These are phyloP conservation scores for Chloropsis cyanopogon DNA, from an alignment of 2,113 vertebrate genomes.

Conservation along the genomic window DNA sequence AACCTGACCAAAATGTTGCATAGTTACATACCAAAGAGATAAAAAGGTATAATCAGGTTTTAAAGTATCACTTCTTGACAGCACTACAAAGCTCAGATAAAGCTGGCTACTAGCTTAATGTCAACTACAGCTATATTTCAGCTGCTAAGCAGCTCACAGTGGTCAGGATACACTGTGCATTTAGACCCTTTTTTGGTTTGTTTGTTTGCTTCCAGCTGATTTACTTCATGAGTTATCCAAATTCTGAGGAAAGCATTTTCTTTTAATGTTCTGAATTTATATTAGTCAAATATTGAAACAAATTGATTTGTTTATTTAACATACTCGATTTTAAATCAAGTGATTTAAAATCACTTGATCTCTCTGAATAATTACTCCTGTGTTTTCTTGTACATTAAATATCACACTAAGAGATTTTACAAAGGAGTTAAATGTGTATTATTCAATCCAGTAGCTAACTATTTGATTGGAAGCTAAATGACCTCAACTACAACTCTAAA, in stretches of 20 bases:
- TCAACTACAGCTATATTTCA: neutral
- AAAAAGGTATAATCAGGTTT: neutral
- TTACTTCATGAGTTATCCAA: neutral
- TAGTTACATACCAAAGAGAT: neutral
- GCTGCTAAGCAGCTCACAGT: neutral
- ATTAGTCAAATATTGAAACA: neutral
- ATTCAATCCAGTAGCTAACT: neutral
- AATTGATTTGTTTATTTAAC: neutral
- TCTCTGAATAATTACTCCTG: neutral
- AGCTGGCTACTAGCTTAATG: neutral
- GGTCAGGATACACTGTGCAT: neutral
- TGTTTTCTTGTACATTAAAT: neutral
- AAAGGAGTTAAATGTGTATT: neutral
- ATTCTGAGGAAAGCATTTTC: neutral
- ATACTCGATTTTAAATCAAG: no score
- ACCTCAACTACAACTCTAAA: neutral
- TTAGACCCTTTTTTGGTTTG: neutral
- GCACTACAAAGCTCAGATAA: neutral
- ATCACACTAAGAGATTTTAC: neutral
- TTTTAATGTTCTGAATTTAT: neutral
- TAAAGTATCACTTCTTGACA: neutral
- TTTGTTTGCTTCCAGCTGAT: neutral
- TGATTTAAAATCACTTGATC: neutral
- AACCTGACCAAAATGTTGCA: neutral
- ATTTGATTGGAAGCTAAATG: neutral